These are phyloP conservation scores for Volucella bombylans DNA, from an alignment of 2,888 invertebrate genomes.

Conservation along the genomic window DNA sequence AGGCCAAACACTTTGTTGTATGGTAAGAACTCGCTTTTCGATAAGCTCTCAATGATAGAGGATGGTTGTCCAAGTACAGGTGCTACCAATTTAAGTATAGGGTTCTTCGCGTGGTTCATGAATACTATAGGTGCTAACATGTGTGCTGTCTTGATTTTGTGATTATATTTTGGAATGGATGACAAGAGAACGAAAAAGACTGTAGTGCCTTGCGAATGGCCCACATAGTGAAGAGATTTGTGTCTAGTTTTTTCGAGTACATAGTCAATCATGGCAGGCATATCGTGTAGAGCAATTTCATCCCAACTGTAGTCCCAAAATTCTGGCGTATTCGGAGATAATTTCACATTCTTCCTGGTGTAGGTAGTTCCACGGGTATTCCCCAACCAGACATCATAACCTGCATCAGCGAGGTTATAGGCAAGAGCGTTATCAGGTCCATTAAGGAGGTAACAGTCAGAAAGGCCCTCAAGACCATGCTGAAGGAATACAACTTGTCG, in stretches of 20 bases:
- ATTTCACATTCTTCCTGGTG: constrained; percentile 83
- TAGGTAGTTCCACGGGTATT: constrained; percentile 89
- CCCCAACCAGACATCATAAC: constrained; percentile 91
- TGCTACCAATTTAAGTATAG: constrained; percentile 82
- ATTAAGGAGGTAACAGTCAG: constrained; percentile 89
- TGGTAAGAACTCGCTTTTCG: constrained; percentile 86
- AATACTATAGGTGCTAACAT: constrained; percentile 89
- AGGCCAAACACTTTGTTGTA: constrained; percentile 79
- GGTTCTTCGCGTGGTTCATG: constrained; percentile 82
- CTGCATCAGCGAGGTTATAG: constrained; percentile 85
- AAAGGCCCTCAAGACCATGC: constrained; percentile 89
- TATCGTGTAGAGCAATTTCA: constrained; percentile 88
- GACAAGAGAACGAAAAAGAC: constrained; percentile 89
- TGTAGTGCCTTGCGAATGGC: constrained; percentile 87
- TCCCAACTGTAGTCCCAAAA: constrained; percentile 88
- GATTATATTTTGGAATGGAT: constrained; percentile 86
- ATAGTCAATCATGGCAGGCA: constrained; percentile 92
- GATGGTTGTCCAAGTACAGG: constrained; percentile 80
- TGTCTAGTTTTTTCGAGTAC: constrained; percentile 84
- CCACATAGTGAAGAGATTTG: constrained; percentile 87
- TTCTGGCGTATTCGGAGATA: constrained; percentile 83
- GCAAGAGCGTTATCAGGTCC: constrained; percentile 85
- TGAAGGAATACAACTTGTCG: constrained; percentile 84
- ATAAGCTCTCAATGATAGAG: constrained; percentile 77
- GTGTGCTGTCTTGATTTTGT: constrained; percentile 86